Evolutionary conservation across 2,113 vertebrate species (phyloP), one percentile per base, ranked within the genome.

Genomic region (Leucosticte australis): DNA sequence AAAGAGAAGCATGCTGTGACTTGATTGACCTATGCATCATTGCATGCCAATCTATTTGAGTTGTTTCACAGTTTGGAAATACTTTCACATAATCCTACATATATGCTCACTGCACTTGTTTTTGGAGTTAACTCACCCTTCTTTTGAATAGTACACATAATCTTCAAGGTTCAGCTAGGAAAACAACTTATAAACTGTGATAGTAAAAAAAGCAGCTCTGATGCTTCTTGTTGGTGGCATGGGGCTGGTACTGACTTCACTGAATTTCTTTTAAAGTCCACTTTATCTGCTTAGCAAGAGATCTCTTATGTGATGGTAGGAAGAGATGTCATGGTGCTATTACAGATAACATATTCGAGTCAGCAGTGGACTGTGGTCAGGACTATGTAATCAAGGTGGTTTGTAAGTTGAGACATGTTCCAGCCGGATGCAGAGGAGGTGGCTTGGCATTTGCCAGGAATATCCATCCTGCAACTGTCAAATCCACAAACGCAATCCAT

Each of bases 11-110:
- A 62, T 89, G 95, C 82, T 92, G 75, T 94, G 84, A 94, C 95
- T 97, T 94, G 95, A 94, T 87, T 92, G 75, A 91, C 90, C 85
- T 93, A 93, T 90, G 68, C 67, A 96, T 87, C 87, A 94, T 17
- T 89, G 87, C 90, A 73, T 91, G 78, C 82, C 57, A 42, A 94
- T 87, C 59, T 91, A 46, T 94, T 89, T 85, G 84, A 94, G 90
- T 67, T 90, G 63, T 83, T 94, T 94, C 84, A 80, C 50, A 89
- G 92, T 92, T 92, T 93, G 95, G 78, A 62, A 95, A 94, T 7
- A 0, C 87, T 95, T 74, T 93, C 87, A 90, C 59, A 79, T 81
- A 90, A 85, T 87, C 67, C 78, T 86, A 57, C 69, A 62, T 8
- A 6, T 47, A 86, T 28, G 31, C 41, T 94, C 69, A 69, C 39